Evolutionary conservation across 2,113 vertebrate genomes (phyloP).

Genomic region (Bucco capensis): DNA sequence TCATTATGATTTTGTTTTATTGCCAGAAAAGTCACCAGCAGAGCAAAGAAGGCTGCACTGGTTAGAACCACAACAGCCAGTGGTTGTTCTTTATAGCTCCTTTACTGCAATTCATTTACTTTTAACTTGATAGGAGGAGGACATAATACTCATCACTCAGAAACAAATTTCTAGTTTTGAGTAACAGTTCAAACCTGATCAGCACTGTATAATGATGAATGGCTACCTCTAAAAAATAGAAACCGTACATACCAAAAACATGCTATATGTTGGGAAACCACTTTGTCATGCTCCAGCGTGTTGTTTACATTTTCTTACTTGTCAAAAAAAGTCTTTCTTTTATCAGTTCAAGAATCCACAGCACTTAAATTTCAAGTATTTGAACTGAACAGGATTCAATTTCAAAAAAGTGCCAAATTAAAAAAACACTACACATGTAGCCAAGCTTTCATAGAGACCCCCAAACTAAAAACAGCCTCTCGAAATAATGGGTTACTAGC

Average conservation of each 20-base stretch:
- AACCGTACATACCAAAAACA: constrained; percentile 66
- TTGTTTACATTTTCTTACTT: constrained; percentile 33
- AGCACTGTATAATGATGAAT: constrained; percentile 52
- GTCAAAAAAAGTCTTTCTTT: constrained; percentile 39
- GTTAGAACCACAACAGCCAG: not conserved
- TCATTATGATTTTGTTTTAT: constrained; percentile 16
- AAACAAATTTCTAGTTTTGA: constrained; percentile 30
- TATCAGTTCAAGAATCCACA: constrained; percentile 46
- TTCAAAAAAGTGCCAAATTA: constrained; percentile 58
- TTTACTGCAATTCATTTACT: constrained; percentile 23
- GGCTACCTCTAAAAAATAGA: constrained; percentile 68
- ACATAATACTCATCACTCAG: not conserved
- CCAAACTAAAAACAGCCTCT: constrained; percentile 40
- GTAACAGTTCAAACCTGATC: constrained; percentile 41
- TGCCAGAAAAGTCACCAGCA: constrained; percentile 18
- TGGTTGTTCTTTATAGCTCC: not conserved
- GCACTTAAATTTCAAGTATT: constrained; percentile 50
- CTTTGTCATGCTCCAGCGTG: constrained; percentile 70
- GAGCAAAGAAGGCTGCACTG: not conserved
- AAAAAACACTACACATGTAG: constrained; percentile 19
- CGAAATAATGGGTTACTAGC: constrained; percentile 37
- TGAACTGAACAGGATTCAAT: constrained; percentile 35
- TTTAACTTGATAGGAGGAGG: not conserved
- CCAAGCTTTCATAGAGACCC: constrained; percentile 50
- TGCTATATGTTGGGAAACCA: constrained; percentile 66